Percentiles rank a stretch among this genome's conserved stretches.
phyloP scores from a whole-genome alignment of 2,888 invertebrate species.

The Parochlus steinenii region DNA sequence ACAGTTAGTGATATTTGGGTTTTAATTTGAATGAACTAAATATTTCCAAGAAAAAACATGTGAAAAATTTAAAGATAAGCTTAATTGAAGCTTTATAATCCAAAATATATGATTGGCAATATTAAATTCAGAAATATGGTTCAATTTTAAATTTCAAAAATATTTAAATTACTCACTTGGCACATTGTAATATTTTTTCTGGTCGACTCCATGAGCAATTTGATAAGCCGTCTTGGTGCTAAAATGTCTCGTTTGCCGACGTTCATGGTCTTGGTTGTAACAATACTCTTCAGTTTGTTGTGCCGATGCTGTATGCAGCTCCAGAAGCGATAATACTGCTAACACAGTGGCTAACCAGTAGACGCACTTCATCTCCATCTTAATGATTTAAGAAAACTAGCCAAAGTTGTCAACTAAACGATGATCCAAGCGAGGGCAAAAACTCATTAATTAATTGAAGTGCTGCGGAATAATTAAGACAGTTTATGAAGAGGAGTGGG shows the following conservation, averaged over 20 bases:
- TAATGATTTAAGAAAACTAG: too few species aligned
- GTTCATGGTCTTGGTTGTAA: constrained; percentile 23
- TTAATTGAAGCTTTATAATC: constrained; percentile 9
- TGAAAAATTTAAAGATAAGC: too few species aligned
- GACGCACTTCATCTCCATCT: too few species aligned
- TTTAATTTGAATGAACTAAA: constrained; percentile 6
- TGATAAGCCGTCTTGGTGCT: constrained; percentile 63
- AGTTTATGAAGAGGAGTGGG: too few species aligned
- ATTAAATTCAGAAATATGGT: constrained; percentile 7
- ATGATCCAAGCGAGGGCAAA: too few species aligned
- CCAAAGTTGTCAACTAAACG: too few species aligned
- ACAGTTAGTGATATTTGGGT: constrained; percentile 14
- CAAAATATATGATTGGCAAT: constrained; percentile 1
- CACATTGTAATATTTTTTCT: constrained; percentile 39
- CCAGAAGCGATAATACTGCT: too few species aligned
- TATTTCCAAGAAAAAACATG: too few species aligned
- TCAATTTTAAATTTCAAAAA: constrained; percentile 7
- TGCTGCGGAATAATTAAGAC: too few species aligned
- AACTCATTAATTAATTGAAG: too few species aligned
- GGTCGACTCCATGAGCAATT: constrained; percentile 41
- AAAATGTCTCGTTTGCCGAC: constrained; percentile 33
- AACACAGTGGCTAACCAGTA: too few species aligned
- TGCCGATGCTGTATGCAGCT: too few species aligned
- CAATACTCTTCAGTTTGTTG: constrained; percentile 22
- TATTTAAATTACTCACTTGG: constrained; percentile 37